A percentile compares a stretch with the other conserved stretches of the same genome.
These are phyloP conservation scores for Drosophila nr. perissopoda DNA, from an alignment of 2,888 invertebrate genomes.

Conservation along the genomic window DNA sequence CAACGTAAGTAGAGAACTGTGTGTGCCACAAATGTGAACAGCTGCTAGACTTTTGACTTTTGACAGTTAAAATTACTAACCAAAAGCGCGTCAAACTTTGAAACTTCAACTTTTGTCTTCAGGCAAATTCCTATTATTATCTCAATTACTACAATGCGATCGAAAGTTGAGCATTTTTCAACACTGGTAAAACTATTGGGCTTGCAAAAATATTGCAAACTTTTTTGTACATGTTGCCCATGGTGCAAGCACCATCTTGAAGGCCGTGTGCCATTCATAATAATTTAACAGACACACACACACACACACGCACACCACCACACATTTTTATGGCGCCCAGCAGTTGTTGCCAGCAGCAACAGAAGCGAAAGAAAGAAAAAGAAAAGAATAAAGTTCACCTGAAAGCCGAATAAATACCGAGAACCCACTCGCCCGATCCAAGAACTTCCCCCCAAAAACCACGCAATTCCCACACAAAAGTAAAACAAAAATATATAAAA, in stretches of 20 bases:
- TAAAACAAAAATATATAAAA: not conserved
- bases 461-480: not conserved
- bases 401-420: conserved; percentile 39
- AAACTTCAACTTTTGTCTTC: not conserved
- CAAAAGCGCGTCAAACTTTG: too few species aligned
- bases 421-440: not conserved
- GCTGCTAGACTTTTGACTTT: not conserved
- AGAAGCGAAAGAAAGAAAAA: conserved; percentile 1
- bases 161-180: not conserved
- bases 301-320: not conserved
- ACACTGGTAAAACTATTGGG: not conserved
- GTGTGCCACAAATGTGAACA: not conserved
- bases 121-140: not conserved
- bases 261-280: conserved; percentile 46
- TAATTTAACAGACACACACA: conserved; percentile 47
- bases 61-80: too few species aligned
- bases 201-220: not conserved
- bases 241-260: not conserved
- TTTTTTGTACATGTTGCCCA: conserved; percentile 1
- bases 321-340: conserved; percentile 19
- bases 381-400: conserved; percentile 37
- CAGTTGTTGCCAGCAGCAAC: conserved; percentile 32
- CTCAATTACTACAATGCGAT: not conserved
- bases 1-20: not conserved
- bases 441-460: not conserved